These are phyloP conservation scores for Drosophila kuntzei DNA, from an alignment of 2,888 invertebrate genomes.

Conservation along the genomic window DNA sequence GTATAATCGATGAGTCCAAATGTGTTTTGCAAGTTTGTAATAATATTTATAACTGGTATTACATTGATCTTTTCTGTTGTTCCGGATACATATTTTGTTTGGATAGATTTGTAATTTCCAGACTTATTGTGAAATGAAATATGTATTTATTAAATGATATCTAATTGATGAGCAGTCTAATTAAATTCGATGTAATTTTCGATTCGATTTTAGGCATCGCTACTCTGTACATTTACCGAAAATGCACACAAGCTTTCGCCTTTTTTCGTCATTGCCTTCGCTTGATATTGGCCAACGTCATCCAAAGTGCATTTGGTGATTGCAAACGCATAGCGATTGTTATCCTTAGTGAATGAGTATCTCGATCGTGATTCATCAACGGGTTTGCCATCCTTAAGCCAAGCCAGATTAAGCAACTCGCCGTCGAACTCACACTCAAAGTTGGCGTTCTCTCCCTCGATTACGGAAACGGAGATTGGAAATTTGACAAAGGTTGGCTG, in stretches of 20 bases:
- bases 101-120: slow-evolving; percentile 7
- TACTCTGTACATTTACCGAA: slow-evolving; percentile 91
- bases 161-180: slow-evolving; percentile 67
- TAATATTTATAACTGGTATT: not conserved
- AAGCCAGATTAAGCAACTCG: slow-evolving; percentile 89
- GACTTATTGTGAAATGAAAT: slow-evolving; percentile 32
- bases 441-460: slow-evolving; percentile 91
- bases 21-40: not conserved
- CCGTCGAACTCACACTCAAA: slow-evolving; percentile 93
- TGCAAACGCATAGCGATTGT: slow-evolving; percentile 91
- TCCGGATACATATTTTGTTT: not conserved
- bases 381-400: slow-evolving; percentile 97
- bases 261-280: slow-evolving; percentile 93
- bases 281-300: slow-evolving; percentile 95
- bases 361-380: slow-evolving; percentile 92
- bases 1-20: slow-evolving; percentile 10
- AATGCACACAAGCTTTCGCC: slow-evolving; percentile 94
- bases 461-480: slow-evolving; percentile 94
- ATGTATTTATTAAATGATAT: slow-evolving; percentile 14
- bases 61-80: not conserved
- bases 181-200: slow-evolving; percentile 8
- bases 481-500: slow-evolving; percentile 94
- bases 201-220: slow-evolving; percentile 42
- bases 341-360: slow-evolving; percentile 93
- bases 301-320: slow-evolving; percentile 90